These are phyloP conservation scores for Meriones unguiculatus DNA, from an alignment of 2,113 vertebrate genomes.

Conservation along the genomic window DNA sequence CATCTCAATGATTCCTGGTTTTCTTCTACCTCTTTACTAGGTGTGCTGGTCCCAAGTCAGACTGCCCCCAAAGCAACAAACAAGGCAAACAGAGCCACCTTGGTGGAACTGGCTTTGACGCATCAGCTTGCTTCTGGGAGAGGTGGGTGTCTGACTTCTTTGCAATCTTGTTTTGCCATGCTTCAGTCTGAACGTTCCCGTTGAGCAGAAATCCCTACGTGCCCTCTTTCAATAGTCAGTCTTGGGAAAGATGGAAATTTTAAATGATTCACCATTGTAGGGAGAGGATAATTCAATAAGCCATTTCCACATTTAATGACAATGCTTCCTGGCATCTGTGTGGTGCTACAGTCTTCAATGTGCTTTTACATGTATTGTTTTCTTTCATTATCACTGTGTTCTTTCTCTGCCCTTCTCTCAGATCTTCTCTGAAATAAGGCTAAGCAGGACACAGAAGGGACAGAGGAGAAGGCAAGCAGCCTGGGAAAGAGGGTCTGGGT, in stretches of 20 bases:
- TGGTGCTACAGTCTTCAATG: neutral
- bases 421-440: neutral
- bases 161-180: neutral
- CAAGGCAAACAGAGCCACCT: neutral
- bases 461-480: neutral
- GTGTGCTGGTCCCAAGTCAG: neutral
- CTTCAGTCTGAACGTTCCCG: neutral
- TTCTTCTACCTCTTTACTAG: neutral
- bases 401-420: rapidly evolving
- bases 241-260: neutral
- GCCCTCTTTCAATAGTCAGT: neutral
- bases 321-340: neutral
- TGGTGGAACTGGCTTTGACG: neutral
- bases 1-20: neutral
- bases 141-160: neutral
- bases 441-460: neutral
- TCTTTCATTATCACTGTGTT: neutral
- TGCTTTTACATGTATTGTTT: neutral
- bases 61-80: neutral
- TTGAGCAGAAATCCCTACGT: neutral
- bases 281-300: slow-evolving; percentile 5
- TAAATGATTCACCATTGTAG: neutral
- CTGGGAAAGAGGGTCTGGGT: neutral
- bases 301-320: neutral
- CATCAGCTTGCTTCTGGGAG: neutral